These are phyloP conservation scores for Leptosomus discolor DNA, from an alignment of 2,113 vertebrate genomes.

Conservation along the genomic window DNA sequence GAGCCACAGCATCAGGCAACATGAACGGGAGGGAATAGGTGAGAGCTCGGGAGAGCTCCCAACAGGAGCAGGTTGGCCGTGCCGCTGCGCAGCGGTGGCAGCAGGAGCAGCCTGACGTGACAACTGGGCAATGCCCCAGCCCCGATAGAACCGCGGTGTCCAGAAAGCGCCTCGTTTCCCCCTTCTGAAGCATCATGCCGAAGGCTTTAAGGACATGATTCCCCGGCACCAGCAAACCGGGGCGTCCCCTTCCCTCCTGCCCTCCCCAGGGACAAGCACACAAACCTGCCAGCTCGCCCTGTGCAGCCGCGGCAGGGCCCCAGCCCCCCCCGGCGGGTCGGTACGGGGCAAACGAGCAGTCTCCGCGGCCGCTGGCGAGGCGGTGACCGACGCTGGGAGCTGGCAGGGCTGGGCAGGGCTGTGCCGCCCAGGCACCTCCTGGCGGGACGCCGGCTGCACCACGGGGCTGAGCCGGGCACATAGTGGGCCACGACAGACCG, in stretches of 20 bases:
- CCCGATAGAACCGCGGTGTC: too few relatives aligned
- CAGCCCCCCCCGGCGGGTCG: too few relatives aligned
- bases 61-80: not conserved
- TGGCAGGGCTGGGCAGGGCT: not conserved
- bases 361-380: not conserved
- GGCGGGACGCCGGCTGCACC: not conserved
- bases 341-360: too few relatives aligned
- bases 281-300: too few relatives aligned
- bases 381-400: not conserved
- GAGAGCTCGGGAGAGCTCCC: not conserved
- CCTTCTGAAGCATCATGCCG: not conserved
- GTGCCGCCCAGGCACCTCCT: not conserved
- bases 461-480: accelerated
- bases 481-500: accelerated
- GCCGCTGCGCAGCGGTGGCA: not conserved
- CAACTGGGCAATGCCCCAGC: not conserved
- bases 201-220: accelerated
- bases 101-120: not conserved
- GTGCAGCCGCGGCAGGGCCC: too few relatives aligned
- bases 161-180: not conserved
- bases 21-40: not conserved
- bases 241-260: not conserved
- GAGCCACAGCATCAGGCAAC: not conserved
- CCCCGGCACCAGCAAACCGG: not conserved
- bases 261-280: too few relatives aligned